A percentile compares a stretch with the other conserved stretches of the same genome.
These are phyloP conservation scores for Gandaritis pyraliata DNA, from an alignment of 2,888 invertebrate genomes.

Conservation along the genomic window DNA sequence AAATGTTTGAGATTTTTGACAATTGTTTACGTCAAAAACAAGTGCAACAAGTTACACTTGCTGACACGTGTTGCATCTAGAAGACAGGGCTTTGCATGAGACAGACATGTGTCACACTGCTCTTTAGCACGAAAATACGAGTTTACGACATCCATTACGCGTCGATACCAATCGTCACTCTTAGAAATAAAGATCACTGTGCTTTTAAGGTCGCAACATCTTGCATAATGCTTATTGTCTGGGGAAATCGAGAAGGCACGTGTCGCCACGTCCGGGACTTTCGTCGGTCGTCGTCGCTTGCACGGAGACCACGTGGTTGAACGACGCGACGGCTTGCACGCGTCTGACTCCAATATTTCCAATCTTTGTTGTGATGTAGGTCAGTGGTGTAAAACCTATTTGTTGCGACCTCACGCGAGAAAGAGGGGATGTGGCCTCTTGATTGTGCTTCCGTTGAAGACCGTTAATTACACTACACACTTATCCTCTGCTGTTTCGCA, in stretches of 20 bases:
- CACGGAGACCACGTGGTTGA: neutral
- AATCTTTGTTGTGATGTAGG: neutral
- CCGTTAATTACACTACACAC: too few relatives aligned
- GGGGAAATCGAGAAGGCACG: neutral
- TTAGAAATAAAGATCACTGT: neutral
- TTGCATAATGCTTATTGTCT: too few relatives aligned
- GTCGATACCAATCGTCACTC: neutral
- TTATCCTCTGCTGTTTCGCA: too few relatives aligned
- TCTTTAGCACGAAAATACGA: neutral
- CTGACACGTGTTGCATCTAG: too few relatives aligned
- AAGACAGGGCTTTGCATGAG: neutral
- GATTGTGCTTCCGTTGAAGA: neutral
- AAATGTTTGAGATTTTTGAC: too few relatives aligned
- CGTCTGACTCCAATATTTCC: neutral
- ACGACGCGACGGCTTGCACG: neutral
- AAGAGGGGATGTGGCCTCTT: neutral
- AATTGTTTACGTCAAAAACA: neutral
- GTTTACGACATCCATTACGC: neutral
- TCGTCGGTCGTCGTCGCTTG: neutral
- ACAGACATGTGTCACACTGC: neutral
- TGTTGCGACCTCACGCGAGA: neutral
- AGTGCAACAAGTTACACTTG: neutral
- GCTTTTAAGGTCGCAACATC: too few relatives aligned
- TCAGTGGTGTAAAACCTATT: neutral
- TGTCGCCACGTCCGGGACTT: neutral